A percentile compares a stretch with the other conserved stretches of the same genome.
Conservation (phyloP, 2,797 vertebrate species). For the Pagetopsis macropterus region DNA sequence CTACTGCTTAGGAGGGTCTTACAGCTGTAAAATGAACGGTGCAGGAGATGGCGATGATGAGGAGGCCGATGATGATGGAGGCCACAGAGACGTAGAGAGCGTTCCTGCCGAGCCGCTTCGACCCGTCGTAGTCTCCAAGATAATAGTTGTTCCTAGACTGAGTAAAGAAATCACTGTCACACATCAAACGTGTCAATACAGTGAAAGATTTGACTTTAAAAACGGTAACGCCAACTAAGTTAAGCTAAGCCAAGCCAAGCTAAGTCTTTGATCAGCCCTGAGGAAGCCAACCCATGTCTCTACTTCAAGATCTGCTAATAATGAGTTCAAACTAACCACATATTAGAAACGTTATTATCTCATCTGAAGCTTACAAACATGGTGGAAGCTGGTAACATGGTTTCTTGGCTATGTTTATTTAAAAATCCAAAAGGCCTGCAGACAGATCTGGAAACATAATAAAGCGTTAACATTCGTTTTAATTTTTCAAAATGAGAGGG, state of each 20-base stretch:
- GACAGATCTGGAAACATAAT: constrained; percentile 9
- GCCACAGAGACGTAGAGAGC: constrained; percentile 88
- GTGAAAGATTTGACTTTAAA: background rate
- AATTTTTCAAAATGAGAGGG: constrained; percentile 26
- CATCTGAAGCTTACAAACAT: background rate
- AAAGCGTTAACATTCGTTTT: constrained; percentile 1
- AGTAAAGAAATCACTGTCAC: constrained; percentile 21
- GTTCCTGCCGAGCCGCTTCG: constrained; percentile 86
- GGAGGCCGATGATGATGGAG: constrained; percentile 90
- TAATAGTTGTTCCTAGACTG: constrained; percentile 93
- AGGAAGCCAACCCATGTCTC: background rate
- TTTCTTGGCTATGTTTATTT: too few relatives aligned
- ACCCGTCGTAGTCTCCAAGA: constrained; percentile 89
- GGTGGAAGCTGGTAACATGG: background rate
- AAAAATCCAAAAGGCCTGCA: background rate
- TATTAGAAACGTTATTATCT: background rate
- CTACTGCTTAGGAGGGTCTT: constrained; percentile 34
- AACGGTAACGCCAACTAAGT: background rate
- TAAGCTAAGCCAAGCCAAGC: too few relatives aligned
- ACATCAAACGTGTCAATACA: background rate
- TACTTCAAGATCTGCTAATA: background rate
- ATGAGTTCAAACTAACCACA: background rate
- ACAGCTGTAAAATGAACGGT: constrained; percentile 88
- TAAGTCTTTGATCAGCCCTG: background rate
- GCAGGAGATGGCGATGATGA: constrained; percentile 86